These are phyloP conservation scores for Anodontia alba DNA, from an alignment of 2,888 invertebrate species.

Conservation along the genomic window DNA sequence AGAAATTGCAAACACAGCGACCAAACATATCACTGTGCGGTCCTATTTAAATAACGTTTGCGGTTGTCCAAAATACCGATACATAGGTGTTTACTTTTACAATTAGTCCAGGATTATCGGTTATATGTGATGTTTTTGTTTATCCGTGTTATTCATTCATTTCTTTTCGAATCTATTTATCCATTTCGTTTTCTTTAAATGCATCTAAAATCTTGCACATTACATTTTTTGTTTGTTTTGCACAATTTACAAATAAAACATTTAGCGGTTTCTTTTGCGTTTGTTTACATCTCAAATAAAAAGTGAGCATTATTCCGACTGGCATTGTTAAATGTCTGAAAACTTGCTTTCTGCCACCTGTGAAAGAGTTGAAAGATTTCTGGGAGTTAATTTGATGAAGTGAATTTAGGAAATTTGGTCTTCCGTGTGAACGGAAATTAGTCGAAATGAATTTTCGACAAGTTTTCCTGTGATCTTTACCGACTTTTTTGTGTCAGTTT, in stretches of 20 bases:
- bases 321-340: conserved; percentile 1
- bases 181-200: conserved; percentile 9
- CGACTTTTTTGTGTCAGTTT: not conserved
- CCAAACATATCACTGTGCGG: not conserved
- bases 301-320: conserved; percentile 26
- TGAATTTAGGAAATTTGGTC: conserved; percentile 40
- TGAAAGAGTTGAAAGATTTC: not conserved
- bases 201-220: not conserved
- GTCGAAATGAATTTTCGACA: not conserved
- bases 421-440: conserved; percentile 31
- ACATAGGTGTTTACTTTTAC: not conserved
- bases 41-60: not conserved
- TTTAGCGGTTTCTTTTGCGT: not conserved
- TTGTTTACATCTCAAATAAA: conserved; percentile 50
- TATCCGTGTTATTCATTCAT: not conserved
- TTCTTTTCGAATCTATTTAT: not conserved
- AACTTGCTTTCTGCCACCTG: not conserved
- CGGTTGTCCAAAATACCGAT: not conserved
- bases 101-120: not conserved
- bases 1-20: not conserved
- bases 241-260: not conserved
- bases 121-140: conserved; percentile 10
- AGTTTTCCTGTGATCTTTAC: conserved; percentile 6
- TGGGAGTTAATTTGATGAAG: conserved; percentile 33
- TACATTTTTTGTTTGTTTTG: not conserved